Conservation (phyloP, 2,113 vertebrate genomes). For the Microcebus murinus region DNA sequence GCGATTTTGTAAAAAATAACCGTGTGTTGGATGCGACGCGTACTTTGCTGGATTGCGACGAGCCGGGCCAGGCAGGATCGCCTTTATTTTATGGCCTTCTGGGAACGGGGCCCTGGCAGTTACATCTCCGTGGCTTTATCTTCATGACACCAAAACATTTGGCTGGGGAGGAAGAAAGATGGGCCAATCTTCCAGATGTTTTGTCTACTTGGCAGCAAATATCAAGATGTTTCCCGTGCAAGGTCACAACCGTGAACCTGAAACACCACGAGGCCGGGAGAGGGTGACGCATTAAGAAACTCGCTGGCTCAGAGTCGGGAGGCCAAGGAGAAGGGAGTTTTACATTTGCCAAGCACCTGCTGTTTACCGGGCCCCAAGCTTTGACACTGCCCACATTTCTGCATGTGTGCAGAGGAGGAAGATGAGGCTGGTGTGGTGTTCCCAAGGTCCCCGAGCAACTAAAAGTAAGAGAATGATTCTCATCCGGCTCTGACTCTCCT, state of each 20-base stretch:
- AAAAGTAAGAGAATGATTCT: neutral
- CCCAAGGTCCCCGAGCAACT: neutral
- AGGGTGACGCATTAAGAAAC: neutral
- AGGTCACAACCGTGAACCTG: neutral
- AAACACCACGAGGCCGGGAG: neutral
- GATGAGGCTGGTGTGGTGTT: neutral
- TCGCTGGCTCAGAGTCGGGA: neutral
- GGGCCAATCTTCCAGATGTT: conserved; percentile 48
- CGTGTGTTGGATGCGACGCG: conserved; percentile 21
- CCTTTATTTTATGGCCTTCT: conserved; percentile 70
- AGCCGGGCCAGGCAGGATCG: neutral
- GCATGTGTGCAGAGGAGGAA: neutral
- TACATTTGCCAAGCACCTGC: neutral
- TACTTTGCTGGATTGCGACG: conserved; percentile 54
- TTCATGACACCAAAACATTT: conserved; percentile 73
- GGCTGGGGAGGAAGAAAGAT: conserved; percentile 31
- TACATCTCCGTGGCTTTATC: conserved; percentile 65
- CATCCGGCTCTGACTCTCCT: neutral
- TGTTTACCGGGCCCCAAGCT: neutral
- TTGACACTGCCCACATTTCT: neutral
- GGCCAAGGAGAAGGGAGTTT: neutral
- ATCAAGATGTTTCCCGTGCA: conserved; percentile 48
- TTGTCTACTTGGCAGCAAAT: conserved; percentile 58
- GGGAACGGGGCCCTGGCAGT: conserved; percentile 65
- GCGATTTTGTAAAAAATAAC: conserved; percentile 76